These are phyloP conservation scores for Nephrotoma appendiculata DNA, from an alignment of 2,888 invertebrate genomes.

Conservation along the genomic window DNA sequence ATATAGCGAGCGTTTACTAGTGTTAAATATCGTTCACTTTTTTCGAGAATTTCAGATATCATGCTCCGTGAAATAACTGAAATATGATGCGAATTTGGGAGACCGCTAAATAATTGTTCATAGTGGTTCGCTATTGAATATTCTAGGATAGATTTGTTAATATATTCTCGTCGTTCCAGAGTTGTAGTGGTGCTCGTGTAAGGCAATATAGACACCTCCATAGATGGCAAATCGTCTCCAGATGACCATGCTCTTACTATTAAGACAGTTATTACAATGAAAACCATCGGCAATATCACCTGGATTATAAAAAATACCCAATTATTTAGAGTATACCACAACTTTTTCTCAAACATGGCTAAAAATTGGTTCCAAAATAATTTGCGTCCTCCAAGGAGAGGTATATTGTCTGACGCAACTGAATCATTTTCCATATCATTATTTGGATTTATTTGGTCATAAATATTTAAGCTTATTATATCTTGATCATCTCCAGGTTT, in stretches of 20 bases:
- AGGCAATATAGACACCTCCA: not conserved
- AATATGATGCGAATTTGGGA: not conserved
- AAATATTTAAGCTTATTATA: not conserved
- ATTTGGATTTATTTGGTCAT: not conserved
- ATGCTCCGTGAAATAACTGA: not conserved
- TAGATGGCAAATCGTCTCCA: not conserved
- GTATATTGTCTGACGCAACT: not conserved
- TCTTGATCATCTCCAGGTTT: not conserved
- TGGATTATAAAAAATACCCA: conserved; percentile 28
- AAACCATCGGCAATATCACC: not conserved
- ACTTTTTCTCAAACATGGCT: conserved; percentile 47
- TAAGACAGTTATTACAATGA: not conserved
- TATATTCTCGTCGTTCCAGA: not conserved
- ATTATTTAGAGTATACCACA: conserved; percentile 43
- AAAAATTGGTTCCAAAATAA: conserved; percentile 38
- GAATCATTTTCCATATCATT: not conserved
- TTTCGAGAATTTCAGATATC: not conserved
- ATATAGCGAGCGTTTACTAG: conserved; percentile 37
- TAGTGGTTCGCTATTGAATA: not conserved
- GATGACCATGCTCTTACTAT: not conserved
- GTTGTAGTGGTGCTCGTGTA: not conserved
- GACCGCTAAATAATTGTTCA: not conserved
- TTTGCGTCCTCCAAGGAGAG: conserved; percentile 14
- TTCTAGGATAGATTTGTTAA: not conserved
- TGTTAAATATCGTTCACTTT: conserved; percentile 36